Base-by-base conservation (phyloP, 2,888 invertebrate genomes). In the Erebia palarica region DNA sequence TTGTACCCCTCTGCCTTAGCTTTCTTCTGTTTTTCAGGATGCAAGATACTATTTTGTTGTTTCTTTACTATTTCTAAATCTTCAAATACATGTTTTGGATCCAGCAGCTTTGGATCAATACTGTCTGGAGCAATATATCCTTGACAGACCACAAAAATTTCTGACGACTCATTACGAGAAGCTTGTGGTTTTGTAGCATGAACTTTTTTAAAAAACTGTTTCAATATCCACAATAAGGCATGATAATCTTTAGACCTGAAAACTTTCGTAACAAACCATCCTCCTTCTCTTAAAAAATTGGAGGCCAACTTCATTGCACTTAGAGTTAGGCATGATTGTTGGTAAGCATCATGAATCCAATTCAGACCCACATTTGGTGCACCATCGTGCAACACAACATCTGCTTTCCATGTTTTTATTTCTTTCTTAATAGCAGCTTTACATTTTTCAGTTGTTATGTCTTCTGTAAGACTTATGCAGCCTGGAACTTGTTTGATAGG, bases 101-200 rank as follows among this genome's bases (percentile, higher is more conserved):
- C 99, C 79, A 99, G 93, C 79, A 99, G 96, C 80, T 97, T 97
- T 0, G 97, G 95, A 92, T 99, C 99, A 75, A 99, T 95, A 82
- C 96, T 97, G 84, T 97, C 96, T 0, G 99, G 99, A 3, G 98
- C 98, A 76, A 97, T 94, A 83, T 97, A 99, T 68, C 96, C 95
- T 88, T 99, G 98, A 85, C 99, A 99, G 0, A 99, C 98, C 59
- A 99, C 97, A 87, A 99, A 99, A 79, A 99, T 99, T 95, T 99
- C 99, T 68, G 99, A 99, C 0, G 99, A 99, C 87, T 99, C 99
- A 84, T 96, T 96, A 93, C 99, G 96, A 0, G 99, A 99, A 0
- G 99, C 99, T 85, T 98, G 98, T 0, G 99, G 99, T 90, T 99
- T 99, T 18, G 99, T 99, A 0, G 99, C 98, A 86, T 99, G 98